Evolutionary conservation across 2,888 invertebrate genomes (phyloP), one percentile per base, ranked within the genome.

Genomic region (Amphimallon solstitiale): DNA sequence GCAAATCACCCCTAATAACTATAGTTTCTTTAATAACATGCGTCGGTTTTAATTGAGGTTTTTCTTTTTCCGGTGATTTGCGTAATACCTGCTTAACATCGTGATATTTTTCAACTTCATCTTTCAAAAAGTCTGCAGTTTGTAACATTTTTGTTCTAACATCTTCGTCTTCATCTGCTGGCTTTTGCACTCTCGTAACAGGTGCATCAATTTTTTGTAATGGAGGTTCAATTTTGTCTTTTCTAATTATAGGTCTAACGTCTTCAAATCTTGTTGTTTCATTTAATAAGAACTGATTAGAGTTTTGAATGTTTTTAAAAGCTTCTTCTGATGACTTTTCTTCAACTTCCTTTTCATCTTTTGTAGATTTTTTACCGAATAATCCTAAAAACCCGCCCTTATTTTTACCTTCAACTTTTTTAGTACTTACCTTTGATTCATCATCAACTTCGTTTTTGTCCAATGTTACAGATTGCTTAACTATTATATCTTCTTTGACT

Each of bases 321-420:
- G 45, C 23, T 23, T 64, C 48, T 34, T 54, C 48, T 46, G 43
- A 6, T 1, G 29, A 12, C 4, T 12, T n/a, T 54, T 52, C 37
- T 17, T 64, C 64, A 23, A 17, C 12, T 14, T 6, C 14, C 23
- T 10, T n/a, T 40, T 56, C 56, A 15, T 56, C 56, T 23, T 74
- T 71, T 59, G 73, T 72, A 1, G 70, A 35, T 64, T 78, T 77
- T 63, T 77, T 78, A 10, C 71, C 68, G 49, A 78, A 77, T 10
- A 74, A 52, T 19, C 76, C 75, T 38, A 71, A 68, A 14, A 71
- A 66, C 21, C 68, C 68, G 7, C 38, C 19, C 34, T 69, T 67
- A 35, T 68, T 65, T 51, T 63, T 60, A 1, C 45, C 62, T 34
- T 43, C 23, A 7, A 17, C 9, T 62, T 69, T 54, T 43, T 54